Evolutionary conservation across 1,140 invertebrate species (phyloP).

Genomic region (Drosophila truncata): DNA sequence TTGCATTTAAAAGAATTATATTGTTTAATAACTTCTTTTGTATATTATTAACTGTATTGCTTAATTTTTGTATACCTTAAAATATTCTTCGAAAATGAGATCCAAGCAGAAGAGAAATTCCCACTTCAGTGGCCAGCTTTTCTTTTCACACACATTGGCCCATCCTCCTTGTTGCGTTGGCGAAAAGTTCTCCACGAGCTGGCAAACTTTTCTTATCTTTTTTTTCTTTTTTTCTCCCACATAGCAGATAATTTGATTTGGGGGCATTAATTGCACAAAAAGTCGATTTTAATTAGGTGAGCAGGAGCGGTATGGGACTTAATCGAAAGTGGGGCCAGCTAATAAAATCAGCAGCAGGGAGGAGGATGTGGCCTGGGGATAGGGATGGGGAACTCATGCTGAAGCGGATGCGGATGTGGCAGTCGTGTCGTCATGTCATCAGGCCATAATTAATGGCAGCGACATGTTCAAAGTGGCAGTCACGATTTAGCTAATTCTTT

Average conservation of each 20-base stretch:
- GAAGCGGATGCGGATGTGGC: constrained; percentile 18
- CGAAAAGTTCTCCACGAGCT: constrained; percentile 27
- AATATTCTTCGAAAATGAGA: background rate
- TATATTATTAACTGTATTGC: background rate
- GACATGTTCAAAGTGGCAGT: constrained; percentile 80
- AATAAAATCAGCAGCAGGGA: constrained; percentile 77
- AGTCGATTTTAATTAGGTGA: constrained; percentile 83
- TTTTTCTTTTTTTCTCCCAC: background rate
- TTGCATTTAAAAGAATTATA: background rate
- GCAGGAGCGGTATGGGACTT: constrained; percentile 46
- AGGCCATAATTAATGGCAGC: constrained; percentile 83
- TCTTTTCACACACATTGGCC: constrained; percentile 10
- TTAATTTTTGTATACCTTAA: background rate
- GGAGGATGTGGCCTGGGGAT: background rate
- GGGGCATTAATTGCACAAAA: constrained; percentile 78
- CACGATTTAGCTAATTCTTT: constrained; percentile 84
- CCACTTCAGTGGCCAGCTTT: background rate
- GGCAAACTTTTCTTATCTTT: constrained; percentile 41
- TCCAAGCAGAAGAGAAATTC: background rate
- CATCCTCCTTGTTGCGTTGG: constrained; percentile 24
- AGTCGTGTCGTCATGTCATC: constrained; percentile 68
- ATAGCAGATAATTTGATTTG: constrained; percentile 73
- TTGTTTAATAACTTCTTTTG: background rate
- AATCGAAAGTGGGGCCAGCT: constrained; percentile 64
- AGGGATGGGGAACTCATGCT: background rate